phyloP scores from a whole-genome alignment of 92 coral and sea anemone species.

The Umimayanthus chanpuru region DNA sequence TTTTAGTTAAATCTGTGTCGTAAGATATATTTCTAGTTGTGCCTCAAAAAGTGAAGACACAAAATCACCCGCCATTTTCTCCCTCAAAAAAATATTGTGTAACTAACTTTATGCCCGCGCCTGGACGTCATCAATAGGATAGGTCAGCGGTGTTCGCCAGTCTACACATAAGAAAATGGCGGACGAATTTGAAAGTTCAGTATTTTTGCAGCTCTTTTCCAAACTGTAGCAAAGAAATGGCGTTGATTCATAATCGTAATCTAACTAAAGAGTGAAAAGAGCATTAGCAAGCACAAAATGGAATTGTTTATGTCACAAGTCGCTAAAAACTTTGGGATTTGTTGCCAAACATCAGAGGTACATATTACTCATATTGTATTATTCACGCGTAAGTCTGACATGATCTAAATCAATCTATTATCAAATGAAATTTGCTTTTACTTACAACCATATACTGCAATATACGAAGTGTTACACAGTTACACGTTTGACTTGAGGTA shows the following conservation, averaged over 20 bases:
- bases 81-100: neutral
- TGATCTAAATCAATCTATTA: no score
- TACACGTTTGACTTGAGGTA: no score
- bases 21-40: neutral
- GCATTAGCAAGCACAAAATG: neutral
- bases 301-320: conserved; percentile 8
- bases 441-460: no score
- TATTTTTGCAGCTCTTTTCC: neutral
- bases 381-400: no score
- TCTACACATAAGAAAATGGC: conserved; percentile 33
- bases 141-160: conserved; percentile 27
- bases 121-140: conserved; percentile 12
- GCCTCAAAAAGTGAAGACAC: neutral
- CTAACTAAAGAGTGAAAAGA: neutral
- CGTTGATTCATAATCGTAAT: neutral
- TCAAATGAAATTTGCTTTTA: no score
- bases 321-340: neutral
- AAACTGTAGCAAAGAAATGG: neutral
- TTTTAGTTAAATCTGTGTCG: neutral
- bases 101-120: neutral
- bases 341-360: conserved; percentile 23
- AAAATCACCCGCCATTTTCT: neutral
- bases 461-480: no score
- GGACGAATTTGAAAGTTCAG: neutral
- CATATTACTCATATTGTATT: no score